Evolutionary conservation across 2,113 vertebrate genomes (phyloP), one percentile per base, ranked within the genome.

Genomic region (Phalacrocorax aristotelis): DNA sequence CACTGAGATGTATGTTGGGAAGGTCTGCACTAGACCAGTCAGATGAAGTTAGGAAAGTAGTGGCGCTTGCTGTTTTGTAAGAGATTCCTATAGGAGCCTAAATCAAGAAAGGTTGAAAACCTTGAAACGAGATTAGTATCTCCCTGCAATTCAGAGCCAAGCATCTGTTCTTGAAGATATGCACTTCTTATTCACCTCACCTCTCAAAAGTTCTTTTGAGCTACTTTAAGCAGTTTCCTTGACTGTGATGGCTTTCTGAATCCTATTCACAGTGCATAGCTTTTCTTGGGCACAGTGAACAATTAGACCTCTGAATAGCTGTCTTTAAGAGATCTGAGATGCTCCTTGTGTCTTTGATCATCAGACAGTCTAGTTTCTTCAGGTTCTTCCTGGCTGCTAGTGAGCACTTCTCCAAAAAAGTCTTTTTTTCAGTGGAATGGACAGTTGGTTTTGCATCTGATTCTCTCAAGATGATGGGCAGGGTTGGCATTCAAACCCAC

Each of bases 341-440:
- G 20, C 17, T n/a, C 12, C 32, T 48, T 51, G n/a, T 61, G 34
- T 46, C 34, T 77, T 77, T 60, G 18, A 49, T 66, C 15, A 38
- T 57, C 2, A 1, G 34, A 79, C 14, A 30, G 46, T 46, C 72
- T 79, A 62, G n/a, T 51, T 90, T 60, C 71, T 60, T 98, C 95
- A 38, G 90, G 92, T 26, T 97, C 96, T 83, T 93, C 97, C 74
- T 98, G 97, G 36, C 97, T 98, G 94, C 97, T 98, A 83, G 97
- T 72, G 7, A 95, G 96, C 90, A 91, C 77, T 85, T 98, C 97
- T 72, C 90, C 93, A 75, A 98, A 98, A 57, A 97, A 89, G 71
- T 97, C 78, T 15, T 58, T 61, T 58, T 60, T 55, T 90, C 95
- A 46, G 66, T 72, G 58, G 69, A 78, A 79, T 15, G 66, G 23